These are phyloP conservation scores for Pygmarrhopalites habei DNA, from an alignment of 1,140 invertebrate species.

Conservation along the genomic window DNA sequence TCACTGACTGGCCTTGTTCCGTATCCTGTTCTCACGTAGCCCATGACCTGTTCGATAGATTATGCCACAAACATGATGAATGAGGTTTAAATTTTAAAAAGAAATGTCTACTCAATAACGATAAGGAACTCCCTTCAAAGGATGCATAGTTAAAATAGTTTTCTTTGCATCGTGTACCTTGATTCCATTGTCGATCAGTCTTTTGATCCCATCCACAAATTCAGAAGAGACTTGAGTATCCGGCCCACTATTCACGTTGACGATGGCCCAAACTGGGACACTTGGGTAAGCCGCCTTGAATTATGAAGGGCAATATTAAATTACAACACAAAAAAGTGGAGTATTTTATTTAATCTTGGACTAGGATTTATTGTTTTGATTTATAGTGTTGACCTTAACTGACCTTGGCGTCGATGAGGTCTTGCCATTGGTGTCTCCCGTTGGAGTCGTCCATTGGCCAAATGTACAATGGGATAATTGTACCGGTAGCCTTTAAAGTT, in stretches of 20 bases:
- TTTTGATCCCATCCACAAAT: slow-evolving; percentile 8
- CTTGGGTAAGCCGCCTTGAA: slow-evolving; percentile 2
- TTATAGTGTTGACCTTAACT: no score
- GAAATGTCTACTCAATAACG: no score
- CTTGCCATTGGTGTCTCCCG: slow-evolving; percentile 25
- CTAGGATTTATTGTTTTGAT: no score
- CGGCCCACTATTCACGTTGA: slow-evolving; percentile 27
- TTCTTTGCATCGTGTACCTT: no score
- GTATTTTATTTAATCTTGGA: no score
- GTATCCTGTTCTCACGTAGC: slow-evolving; percentile 27
- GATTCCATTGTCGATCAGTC: slow-evolving; percentile 15
- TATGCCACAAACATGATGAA: no score
- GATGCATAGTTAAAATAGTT: no score
- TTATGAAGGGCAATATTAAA: no score
- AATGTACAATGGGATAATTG: slow-evolving; percentile 31
- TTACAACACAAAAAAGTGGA: no score
- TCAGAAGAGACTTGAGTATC: not conserved
- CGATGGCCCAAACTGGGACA: slow-evolving; percentile 28
- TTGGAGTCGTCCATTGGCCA: slow-evolving; percentile 9
- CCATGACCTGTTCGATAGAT: slow-evolving; percentile 20
- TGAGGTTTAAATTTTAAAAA: no score
- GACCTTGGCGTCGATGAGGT: slow-evolving; percentile 18
- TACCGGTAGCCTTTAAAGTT: slow-evolving; percentile 11
- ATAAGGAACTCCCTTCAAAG: no score
- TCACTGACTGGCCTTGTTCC: not conserved